Conservation (phyloP, 2,797 vertebrate species). For the Rallus crepitans region DNA sequence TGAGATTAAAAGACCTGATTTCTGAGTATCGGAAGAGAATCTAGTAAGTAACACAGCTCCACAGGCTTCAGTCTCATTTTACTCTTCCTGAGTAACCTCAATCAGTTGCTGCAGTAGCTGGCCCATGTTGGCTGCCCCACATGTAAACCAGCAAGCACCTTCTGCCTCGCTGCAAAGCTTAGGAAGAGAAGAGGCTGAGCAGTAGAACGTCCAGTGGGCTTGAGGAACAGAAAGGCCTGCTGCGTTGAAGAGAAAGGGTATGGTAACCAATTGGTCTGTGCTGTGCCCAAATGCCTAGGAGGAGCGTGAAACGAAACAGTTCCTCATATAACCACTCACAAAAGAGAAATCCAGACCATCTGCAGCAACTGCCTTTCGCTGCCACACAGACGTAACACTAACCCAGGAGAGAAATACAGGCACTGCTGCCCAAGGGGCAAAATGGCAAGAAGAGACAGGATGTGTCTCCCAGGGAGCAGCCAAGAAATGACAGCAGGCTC, state of each 20-base stretch:
- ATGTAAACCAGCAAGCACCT: background rate
- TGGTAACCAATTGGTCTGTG: background rate
- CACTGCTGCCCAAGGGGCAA: background rate
- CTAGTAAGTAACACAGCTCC: background rate
- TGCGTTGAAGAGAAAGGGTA: background rate
- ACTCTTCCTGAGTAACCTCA: background rate
- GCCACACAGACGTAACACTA: background rate
- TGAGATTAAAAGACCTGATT: background rate
- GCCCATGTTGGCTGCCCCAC: background rate
- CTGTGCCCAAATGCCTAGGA: background rate
- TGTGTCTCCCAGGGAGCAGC: background rate
- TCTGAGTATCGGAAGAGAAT: background rate
- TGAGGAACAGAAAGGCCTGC: background rate
- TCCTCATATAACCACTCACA: background rate
- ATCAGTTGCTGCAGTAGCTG: background rate
- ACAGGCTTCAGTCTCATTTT: background rate
- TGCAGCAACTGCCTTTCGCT: background rate
- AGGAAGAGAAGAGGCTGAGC: background rate
- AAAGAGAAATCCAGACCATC: background rate
- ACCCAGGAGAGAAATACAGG: background rate
- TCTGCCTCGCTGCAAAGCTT: background rate
- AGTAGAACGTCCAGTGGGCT: background rate
- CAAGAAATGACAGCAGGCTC: background rate
- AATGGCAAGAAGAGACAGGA: background rate
- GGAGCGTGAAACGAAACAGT: background rate